Percentiles rank a stretch among this genome's conserved stretches.
Conservation (phyloP, 35 echinoderm and acorn worm genomes). For the Diadema setosum region DNA sequence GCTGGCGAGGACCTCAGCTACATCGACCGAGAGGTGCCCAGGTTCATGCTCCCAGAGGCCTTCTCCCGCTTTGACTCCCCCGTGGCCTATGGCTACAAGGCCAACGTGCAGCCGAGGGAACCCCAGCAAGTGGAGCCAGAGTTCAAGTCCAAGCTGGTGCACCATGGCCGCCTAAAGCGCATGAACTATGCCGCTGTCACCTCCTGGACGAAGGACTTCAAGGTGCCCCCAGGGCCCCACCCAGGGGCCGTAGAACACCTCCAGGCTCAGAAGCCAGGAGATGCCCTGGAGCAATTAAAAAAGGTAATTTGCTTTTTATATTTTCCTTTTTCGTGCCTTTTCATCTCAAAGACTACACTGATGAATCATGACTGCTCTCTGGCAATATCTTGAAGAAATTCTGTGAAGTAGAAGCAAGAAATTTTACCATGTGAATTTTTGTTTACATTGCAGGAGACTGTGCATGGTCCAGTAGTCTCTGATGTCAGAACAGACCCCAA, state of each 20-base stretch:
- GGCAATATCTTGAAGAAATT: too few relatives aligned
- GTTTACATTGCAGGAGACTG: too few relatives aligned
- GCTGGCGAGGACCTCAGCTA: conserved; percentile 43
- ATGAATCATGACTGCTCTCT: too few relatives aligned
- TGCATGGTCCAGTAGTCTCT: too few relatives aligned
- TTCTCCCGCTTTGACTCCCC: conserved; percentile 75
- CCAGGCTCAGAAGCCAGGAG: conserved; percentile 6
- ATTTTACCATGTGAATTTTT: too few relatives aligned
- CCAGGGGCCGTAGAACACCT: conserved; percentile 14
- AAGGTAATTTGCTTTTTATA: too few relatives aligned
- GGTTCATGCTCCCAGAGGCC: conserved; percentile 52
- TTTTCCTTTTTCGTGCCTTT: too few relatives aligned
- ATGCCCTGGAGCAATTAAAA: conserved; percentile 20
- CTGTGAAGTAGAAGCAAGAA: too few relatives aligned
- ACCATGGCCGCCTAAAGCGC: neutral
- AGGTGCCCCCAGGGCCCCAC: conserved; percentile 47
- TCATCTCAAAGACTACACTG: too few relatives aligned
- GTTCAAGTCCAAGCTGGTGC: neutral
- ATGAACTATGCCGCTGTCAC: conserved; percentile 39
- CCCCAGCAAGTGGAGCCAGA: neutral
- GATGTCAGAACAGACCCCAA: too few relatives aligned
- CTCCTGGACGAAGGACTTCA: conserved; percentile 1
- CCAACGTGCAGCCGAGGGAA: conserved; percentile 12
- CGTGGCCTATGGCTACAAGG: conserved; percentile 50
- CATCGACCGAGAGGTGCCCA: conserved; percentile 34